Percentiles rank a stretch among this genome's conserved stretches.
These are phyloP conservation scores for Augiades crinisus DNA, from an alignment of 2,888 invertebrate genomes.

Conservation along the genomic window DNA sequence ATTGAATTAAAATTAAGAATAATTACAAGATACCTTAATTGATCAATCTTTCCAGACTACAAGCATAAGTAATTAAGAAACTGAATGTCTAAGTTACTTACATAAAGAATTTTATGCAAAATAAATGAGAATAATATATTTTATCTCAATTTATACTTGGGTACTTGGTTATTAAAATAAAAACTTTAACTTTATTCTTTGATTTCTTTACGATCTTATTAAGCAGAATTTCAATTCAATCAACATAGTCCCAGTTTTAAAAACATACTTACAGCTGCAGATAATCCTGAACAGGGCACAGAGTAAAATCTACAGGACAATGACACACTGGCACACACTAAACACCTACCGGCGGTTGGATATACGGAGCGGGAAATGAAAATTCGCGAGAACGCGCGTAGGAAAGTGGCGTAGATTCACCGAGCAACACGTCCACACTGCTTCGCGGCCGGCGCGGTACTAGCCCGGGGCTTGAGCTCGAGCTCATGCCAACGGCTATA, in stretches of 20 bases:
- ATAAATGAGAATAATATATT: too few relatives aligned
- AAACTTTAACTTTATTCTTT: too few relatives aligned
- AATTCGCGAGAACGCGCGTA: constrained; percentile 11
- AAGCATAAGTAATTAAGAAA: too few relatives aligned
- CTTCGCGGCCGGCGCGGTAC: constrained; percentile 7
- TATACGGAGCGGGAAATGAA: constrained; percentile 14
- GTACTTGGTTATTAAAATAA: too few relatives aligned
- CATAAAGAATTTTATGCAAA: too few relatives aligned
- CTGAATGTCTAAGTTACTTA: too few relatives aligned
- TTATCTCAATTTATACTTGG: too few relatives aligned
- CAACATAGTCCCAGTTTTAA: neutral
- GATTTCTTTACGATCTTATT: neutral
- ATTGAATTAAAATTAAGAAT: too few relatives aligned
- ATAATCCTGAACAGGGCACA: constrained; percentile 4
- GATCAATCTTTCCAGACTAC: too few relatives aligned
- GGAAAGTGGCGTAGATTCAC: neutral
- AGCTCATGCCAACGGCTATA: constrained; percentile 1
- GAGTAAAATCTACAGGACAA: constrained; percentile 10
- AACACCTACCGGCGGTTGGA: constrained; percentile 1
- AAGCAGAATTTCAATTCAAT: too few relatives aligned
- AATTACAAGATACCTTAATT: too few relatives aligned
- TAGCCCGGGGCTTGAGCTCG: constrained; percentile 21
- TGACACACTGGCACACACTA: constrained; percentile 14
- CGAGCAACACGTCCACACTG: neutral
- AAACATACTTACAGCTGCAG: constrained; percentile 17